These are phyloP conservation scores for Beroe forskalii DNA, from an alignment of 37 sponge, comb jelly and placozoan genomes.

Conservation along the genomic window DNA sequence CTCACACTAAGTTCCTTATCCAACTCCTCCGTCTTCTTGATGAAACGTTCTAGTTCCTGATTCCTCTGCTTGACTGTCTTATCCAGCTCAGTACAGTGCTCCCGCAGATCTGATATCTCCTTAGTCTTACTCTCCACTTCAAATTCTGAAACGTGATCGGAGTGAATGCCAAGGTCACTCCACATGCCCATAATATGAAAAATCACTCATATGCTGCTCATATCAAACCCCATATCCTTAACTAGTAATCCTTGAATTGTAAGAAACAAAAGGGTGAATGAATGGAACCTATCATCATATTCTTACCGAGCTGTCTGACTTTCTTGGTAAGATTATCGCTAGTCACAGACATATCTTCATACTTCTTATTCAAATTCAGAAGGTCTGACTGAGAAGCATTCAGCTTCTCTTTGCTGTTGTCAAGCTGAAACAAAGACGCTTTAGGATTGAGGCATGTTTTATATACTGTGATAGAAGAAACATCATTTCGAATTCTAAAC, in stretches of 20 bases:
- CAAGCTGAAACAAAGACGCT: not conserved
- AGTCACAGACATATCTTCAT: not conserved
- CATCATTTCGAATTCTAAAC: too few species aligned
- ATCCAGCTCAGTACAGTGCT: conserved; percentile 47
- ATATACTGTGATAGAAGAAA: too few species aligned
- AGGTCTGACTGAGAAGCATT: not conserved
- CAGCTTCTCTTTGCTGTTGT: conserved; percentile 36
- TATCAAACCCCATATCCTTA: too few species aligned
- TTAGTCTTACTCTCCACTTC: conserved; percentile 55
- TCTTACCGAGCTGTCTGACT: conserved; percentile 59
- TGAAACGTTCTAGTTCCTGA: conserved; percentile 20
- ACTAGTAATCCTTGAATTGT: too few species aligned
- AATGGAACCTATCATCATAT: too few species aligned
- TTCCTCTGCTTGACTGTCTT: conserved; percentile 45
- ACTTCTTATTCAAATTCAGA: not conserved
- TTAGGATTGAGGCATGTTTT: not conserved
- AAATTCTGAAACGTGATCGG: not conserved
- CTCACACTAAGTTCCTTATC: conserved; percentile 32
- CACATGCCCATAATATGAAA: too few species aligned
- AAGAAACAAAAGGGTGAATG: too few species aligned
- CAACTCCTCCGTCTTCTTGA: conserved; percentile 26
- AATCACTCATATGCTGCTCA: too few species aligned
- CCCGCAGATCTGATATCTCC: conserved; percentile 25
- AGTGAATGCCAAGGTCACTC: not conserved
- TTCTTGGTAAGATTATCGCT: conserved; percentile 47